These are phyloP conservation scores for Arctopsyche grandis DNA, from an alignment of 1,140 invertebrate species.

Conservation along the genomic window DNA sequence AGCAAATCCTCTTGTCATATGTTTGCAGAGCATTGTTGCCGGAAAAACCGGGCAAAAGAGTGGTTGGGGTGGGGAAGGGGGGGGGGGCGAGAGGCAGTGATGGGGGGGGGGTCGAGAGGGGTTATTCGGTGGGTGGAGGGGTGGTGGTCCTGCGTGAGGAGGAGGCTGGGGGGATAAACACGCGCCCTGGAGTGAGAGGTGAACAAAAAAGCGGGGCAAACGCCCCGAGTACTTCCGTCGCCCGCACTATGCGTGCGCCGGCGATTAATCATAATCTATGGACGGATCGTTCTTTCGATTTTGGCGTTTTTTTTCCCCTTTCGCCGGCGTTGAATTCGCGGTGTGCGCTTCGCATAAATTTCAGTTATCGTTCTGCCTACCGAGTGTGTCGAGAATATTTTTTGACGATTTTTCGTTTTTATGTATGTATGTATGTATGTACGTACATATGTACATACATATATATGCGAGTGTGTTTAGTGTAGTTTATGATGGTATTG, in stretches of 20 bases:
- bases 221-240: conserved; percentile 47
- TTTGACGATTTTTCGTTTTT: not conserved
- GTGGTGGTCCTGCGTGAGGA: not conserved
- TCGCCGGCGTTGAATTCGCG: too few relatives aligned
- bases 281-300: not conserved
- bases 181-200: conserved; percentile 26
- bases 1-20: conserved; percentile 55
- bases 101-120: not conserved
- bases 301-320: too few relatives aligned
- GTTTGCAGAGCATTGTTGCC: conserved; percentile 54
- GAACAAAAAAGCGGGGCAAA: conserved; percentile 53
- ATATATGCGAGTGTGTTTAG: too few relatives aligned
- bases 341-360: too few relatives aligned
- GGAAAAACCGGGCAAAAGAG: conserved; percentile 50
- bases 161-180: conserved; percentile 10
- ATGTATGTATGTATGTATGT: not conserved
- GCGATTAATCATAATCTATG: conserved; percentile 25
- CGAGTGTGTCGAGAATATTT: not conserved
- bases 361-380: too few relatives aligned
- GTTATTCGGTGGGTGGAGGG: not conserved
- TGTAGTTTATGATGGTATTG: too few relatives aligned
- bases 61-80: conserved; percentile 19
- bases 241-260: not conserved
- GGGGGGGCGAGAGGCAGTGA: conserved; percentile 1
- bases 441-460: too few relatives aligned